These are phyloP conservation scores for Sebastes hubbsi DNA, from an alignment of 2,797 vertebrate genomes.

Conservation along the genomic window DNA sequence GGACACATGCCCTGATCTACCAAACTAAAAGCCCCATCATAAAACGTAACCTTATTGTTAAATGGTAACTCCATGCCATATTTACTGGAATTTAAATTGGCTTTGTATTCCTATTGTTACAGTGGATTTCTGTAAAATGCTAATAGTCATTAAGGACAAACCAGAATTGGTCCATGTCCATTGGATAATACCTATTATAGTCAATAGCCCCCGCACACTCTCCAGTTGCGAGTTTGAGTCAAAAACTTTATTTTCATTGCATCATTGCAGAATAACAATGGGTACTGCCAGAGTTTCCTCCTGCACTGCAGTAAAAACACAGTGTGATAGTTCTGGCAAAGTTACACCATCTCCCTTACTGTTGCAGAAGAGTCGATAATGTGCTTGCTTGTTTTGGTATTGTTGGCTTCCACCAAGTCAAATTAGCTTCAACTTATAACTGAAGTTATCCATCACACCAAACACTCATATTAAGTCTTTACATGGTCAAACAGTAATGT, in stretches of 20 bases:
- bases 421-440: not conserved
- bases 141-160: constrained; percentile 2
- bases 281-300: not conserved
- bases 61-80: not conserved
- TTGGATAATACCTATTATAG: not conserved
- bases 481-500: not conserved
- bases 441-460: not conserved
- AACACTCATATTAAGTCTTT: no score
- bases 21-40: not conserved
- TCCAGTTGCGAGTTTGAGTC: not conserved
- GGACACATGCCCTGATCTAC: not conserved
- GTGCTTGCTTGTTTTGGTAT: not conserved
- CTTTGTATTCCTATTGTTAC: not conserved
- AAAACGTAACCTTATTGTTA: not conserved
- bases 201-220: not conserved
- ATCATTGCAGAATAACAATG: constrained; percentile 1
- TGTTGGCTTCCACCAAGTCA: not conserved
- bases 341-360: not conserved
- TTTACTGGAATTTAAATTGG: not conserved
- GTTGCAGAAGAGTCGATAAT: not conserved
- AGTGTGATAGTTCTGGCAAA: not conserved
- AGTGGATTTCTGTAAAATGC: not conserved
- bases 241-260: not conserved
- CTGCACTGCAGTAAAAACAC: not conserved
- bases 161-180: not conserved